Conservation (phyloP, 2,113 vertebrate genomes). For the Syrmaticus mikado region DNA sequence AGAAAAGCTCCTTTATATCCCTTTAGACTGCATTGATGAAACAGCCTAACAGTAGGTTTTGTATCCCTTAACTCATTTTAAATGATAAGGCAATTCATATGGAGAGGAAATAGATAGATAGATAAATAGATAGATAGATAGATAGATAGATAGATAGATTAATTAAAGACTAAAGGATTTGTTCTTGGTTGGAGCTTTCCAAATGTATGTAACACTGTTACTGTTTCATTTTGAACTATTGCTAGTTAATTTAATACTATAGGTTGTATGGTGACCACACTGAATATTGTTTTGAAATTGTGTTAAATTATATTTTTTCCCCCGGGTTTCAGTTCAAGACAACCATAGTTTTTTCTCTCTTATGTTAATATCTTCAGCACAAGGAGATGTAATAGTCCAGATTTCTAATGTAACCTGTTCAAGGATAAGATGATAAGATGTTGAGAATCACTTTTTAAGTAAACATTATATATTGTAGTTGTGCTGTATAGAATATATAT, state of each 20-base stretch:
- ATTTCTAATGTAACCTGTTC: constrained; percentile 70
- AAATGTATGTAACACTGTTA: background rate
- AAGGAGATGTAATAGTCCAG: constrained; percentile 67
- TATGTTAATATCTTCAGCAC: background rate
- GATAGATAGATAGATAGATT: background rate
- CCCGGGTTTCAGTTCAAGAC: background rate
- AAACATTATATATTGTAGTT: constrained; percentile 78
- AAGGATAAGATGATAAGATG: constrained; percentile 74
- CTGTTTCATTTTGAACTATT: background rate
- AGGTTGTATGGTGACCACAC: background rate
- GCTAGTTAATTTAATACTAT: background rate
- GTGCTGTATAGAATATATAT: constrained; percentile 66
- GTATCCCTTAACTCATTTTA: constrained; percentile 72
- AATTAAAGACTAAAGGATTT: constrained; percentile 42
- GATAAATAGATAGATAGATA: background rate
- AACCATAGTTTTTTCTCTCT: background rate
- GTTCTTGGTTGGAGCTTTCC: background rate
- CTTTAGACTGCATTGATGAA: constrained; percentile 70
- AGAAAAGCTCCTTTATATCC: constrained; percentile 69
- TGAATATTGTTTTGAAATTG: background rate
- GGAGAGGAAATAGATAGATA: background rate
- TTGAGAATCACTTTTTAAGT: constrained; percentile 76
- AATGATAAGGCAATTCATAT: constrained; percentile 56
- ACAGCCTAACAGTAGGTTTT: constrained; percentile 68
- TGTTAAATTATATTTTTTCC: background rate